phyloP scores from a whole-genome alignment of 2,113 vertebrate genomes.

The Ageneiosus marmoratus region DNA sequence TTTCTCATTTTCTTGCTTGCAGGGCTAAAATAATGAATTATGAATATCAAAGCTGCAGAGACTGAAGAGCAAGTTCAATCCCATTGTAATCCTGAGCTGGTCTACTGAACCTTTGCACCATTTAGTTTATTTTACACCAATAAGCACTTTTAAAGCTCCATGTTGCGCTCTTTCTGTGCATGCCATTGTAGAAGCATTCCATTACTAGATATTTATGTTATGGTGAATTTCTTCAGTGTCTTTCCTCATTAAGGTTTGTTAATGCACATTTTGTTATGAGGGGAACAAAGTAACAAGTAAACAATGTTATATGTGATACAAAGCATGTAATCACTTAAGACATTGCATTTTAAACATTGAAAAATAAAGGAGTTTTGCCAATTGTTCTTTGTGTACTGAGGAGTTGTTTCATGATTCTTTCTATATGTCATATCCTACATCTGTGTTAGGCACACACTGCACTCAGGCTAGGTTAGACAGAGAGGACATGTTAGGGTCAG shows the following conservation, averaged over 20 bases:
- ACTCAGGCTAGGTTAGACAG: conserved; percentile 35
- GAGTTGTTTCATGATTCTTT: conserved; percentile 78
- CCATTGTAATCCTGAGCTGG: conserved; percentile 71
- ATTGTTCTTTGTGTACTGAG: conserved; percentile 84
- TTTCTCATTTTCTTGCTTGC: conserved; percentile 90
- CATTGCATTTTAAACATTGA: conserved; percentile 86
- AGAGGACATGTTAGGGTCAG: conserved; percentile 60
- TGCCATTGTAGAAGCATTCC: conserved; percentile 49
- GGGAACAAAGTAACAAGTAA: conserved; percentile 56
- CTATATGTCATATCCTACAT: conserved; percentile 58
- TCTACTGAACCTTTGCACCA: conserved; percentile 82
- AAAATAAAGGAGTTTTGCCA: conserved; percentile 89
- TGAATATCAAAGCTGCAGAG: conserved; percentile 81
- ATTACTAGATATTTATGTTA: conserved; percentile 45
- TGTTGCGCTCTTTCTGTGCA: conserved; percentile 53
- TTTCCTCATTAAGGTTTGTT: conserved; percentile 69
- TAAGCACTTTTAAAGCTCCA: conserved; percentile 44
- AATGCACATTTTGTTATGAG: conserved; percentile 76
- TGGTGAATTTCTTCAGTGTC: conserved; percentile 45
- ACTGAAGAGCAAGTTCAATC: conserved; percentile 86
- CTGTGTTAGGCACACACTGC: conserved; percentile 38
- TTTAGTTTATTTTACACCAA: conserved; percentile 69
- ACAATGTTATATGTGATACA: conserved; percentile 85
- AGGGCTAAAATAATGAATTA: conserved; percentile 92
- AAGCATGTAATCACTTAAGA: conserved; percentile 86